phyloP scores from a whole-genome alignment of 2,888 invertebrate species.

The Carpatolechia fugitivella region DNA sequence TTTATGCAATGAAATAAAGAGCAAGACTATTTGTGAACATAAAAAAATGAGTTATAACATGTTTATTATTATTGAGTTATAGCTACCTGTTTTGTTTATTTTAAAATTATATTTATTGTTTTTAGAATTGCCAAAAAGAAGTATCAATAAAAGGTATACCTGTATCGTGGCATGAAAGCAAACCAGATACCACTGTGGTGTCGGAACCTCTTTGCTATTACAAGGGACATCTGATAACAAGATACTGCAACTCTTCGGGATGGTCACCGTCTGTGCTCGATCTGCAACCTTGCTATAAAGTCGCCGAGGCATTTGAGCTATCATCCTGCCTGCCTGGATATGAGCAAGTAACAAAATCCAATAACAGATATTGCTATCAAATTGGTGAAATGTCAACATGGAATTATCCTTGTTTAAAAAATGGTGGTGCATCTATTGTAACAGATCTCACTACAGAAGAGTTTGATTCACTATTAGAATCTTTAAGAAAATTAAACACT shows the following conservation, averaged over 20 bases:
- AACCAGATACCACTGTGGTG: slow-evolving; percentile 39
- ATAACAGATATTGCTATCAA: slow-evolving; percentile 57
- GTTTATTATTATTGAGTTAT: no score
- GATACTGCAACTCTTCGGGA: slow-evolving; percentile 49
- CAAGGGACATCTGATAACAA: slow-evolving; percentile 43
- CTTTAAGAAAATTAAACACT: slow-evolving; percentile 40
- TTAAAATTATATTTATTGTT: background rate
- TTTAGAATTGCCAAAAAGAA: slow-evolving; percentile 60
- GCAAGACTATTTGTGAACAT: no score
- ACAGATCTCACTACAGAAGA: slow-evolving; percentile 53
- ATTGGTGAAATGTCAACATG: slow-evolving; percentile 44
- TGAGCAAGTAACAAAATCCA: slow-evolving; percentile 44
- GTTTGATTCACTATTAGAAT: slow-evolving; percentile 42
- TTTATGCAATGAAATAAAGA: no score
- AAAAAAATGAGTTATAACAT: no score
- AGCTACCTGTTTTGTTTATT: no score
- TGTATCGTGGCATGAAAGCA: slow-evolving; percentile 53
- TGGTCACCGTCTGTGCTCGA: slow-evolving; percentile 51
- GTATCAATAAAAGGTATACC: slow-evolving; percentile 43
- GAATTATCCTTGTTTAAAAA: slow-evolving; percentile 60
- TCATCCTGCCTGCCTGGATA: slow-evolving; percentile 58
- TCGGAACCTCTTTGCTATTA: slow-evolving; percentile 57
- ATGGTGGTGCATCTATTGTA: slow-evolving; percentile 60
- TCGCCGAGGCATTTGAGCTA: slow-evolving; percentile 43
- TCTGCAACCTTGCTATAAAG: slow-evolving; percentile 45